Base-by-base conservation (phyloP, 2,888 invertebrate species). In the Oscheius sp. region DNA sequence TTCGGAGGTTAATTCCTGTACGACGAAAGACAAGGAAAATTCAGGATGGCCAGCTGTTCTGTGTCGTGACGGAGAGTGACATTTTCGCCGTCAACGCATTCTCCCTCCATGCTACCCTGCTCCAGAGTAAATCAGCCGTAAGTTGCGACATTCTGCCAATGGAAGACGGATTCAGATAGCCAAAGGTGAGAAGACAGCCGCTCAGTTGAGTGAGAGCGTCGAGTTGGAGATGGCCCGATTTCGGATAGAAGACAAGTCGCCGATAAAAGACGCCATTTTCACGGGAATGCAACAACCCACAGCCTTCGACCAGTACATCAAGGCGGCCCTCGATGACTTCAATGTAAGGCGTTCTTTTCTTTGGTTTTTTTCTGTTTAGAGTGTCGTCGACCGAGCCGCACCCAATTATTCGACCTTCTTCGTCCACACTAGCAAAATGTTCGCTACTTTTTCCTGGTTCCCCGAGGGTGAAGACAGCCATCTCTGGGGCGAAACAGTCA, bases 401-500 rank as follows among this genome's bases (percentile, higher is more conserved):
- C 84, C 85, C 1, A 75, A 76, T 6, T 86, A 84, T 59, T 78
- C 78, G 18, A 83, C 81, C 5, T 85, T 84, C 56, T 74, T 85
- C 68, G 76, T 81, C 13, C 75, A 79, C 6, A 78, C 82, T 9
- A 69, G 76, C 9, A 68, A 73, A 27, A 72, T 74, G 21, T 85
- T 86, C 70, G 81, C 73, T 2, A 71, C 78, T 2, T 86, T 86
- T 66, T 75, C 81, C 12, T 85, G 84, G 83, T 81, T 80, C 35
- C 77, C 83, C 52, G 69, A 77, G 23, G 80, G 77, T 41, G 71
- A 75, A 41, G 68, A 76, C 43, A 76, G 74, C 9, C 74, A 75
- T 16, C 43, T 79, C 12, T 53, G 76, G 63, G 63, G 61, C 1
- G 78, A 81, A 16, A 79, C 79, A 9, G 76, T 82, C 16, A 77